Evolutionary conservation across 2,113 vertebrate species (phyloP).

Genomic region (Paramormyrops kingsleyae): DNA sequence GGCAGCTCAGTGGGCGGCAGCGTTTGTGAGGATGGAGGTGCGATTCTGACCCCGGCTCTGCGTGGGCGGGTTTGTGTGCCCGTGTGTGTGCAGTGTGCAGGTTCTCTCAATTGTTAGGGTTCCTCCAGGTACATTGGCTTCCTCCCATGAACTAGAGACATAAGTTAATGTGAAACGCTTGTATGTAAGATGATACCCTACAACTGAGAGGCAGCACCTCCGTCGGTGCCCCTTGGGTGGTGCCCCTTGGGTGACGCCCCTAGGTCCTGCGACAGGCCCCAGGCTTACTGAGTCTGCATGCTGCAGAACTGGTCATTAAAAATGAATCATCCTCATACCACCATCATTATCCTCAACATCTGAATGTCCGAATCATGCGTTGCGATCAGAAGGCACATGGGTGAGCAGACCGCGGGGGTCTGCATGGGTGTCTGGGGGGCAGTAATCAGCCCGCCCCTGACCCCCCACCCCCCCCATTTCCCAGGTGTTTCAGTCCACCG

Average conservation of each 20-base stretch:
- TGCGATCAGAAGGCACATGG: not conserved
- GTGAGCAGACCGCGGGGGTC: not conserved
- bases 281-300: constrained; percentile 6
- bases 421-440: not conserved
- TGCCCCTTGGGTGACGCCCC: not conserved
- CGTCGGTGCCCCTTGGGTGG: not conserved
- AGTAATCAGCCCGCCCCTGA: not conserved
- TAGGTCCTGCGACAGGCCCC: not conserved
- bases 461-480: not conserved
- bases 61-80: not conserved
- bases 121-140: not conserved
- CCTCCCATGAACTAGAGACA: not conserved
- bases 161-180: not conserved
- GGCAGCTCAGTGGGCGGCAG: not conserved
- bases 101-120: not conserved
- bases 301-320: not conserved
- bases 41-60: not conserved
- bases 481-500: not conserved
- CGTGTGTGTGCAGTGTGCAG: not conserved
- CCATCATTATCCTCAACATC: constrained; percentile 23
- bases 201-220: not conserved
- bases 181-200: not conserved
- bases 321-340: constrained; percentile 24
- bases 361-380: not conserved
- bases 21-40: not conserved